A percentile compares a stretch with the other conserved stretches of the same genome.
phyloP scores from a whole-genome alignment of 2,888 invertebrate genomes.

The Apamea anceps region DNA sequence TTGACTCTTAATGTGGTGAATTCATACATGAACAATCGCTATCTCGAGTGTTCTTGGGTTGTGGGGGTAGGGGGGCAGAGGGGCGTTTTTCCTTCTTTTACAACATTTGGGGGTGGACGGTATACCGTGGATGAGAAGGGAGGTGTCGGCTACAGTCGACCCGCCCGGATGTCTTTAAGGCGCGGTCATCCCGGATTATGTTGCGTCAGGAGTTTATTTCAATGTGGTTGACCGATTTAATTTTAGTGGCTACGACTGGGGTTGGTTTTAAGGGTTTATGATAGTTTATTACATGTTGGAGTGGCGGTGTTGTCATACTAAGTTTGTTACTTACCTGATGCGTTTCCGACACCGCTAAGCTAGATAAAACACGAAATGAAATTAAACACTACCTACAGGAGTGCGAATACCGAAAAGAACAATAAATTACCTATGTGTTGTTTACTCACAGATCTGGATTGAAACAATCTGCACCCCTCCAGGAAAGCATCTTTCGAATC shows the following conservation, averaged over 20 bases:
- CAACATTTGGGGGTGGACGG: constrained; percentile 75
- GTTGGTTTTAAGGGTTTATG: constrained; percentile 11
- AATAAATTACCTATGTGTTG: not conserved
- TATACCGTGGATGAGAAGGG: constrained; percentile 46
- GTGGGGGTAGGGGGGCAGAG: constrained; percentile 64
- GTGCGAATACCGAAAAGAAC: not conserved
- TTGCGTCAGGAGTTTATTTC: constrained; percentile 65
- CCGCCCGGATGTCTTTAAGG: constrained; percentile 71
- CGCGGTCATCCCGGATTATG: constrained; percentile 67
- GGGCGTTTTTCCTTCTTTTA: constrained; percentile 80
- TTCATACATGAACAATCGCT: constrained; percentile 92
- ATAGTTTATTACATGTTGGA: not conserved
- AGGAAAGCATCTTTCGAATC: not conserved
- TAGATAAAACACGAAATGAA: too few species aligned
- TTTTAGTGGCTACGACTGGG: constrained; percentile 31
- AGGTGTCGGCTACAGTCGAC: constrained; percentile 68
- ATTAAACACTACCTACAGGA: not conserved
- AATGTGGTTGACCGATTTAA: constrained; percentile 57
- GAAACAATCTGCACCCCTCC: not conserved
- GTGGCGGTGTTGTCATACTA: not conserved
- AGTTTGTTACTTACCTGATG: not conserved
- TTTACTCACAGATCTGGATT: too few species aligned
- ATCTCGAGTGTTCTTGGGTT: constrained; percentile 80
- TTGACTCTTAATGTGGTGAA: constrained; percentile 93
- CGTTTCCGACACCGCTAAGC: not conserved